A percentile compares a stretch with the other conserved stretches of the same genome.
phyloP scores from a whole-genome alignment of 2,888 invertebrate species.

The Lasioglossum malachurum region DNA sequence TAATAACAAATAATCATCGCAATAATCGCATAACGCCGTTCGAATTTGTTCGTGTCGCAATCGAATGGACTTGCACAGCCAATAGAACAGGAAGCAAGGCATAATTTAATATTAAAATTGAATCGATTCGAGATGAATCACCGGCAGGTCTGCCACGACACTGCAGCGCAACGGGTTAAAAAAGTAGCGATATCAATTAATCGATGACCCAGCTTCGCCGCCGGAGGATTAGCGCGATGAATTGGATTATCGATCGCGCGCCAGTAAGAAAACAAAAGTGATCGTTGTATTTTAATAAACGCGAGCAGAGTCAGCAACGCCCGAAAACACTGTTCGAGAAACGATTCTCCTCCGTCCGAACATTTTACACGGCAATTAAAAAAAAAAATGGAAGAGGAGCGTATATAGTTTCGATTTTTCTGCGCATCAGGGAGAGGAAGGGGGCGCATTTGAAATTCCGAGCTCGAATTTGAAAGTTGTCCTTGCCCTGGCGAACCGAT shows the following conservation, averaged over 20 bases:
- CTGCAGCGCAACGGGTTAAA: not conserved
- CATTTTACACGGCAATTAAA: not conserved
- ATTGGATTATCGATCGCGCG: not conserved
- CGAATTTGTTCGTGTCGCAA: not conserved
- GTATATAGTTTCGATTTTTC: not conserved
- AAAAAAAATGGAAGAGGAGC: not conserved
- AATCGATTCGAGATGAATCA: not conserved
- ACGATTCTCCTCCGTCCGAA: not conserved
- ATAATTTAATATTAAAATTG: not conserved
- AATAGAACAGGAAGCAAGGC: not conserved
- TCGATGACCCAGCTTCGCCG: not conserved
- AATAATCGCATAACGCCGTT: not conserved
- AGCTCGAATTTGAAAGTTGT: slow-evolving; percentile 19
- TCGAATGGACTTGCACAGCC: not conserved
- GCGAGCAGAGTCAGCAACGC: not conserved
- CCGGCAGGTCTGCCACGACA: not conserved
- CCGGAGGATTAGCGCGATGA: not conserved
- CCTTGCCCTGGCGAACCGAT: not conserved
- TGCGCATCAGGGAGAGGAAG: not conserved
- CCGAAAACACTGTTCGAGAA: not conserved
- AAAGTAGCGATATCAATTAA: not conserved
- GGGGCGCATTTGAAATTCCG: not conserved
- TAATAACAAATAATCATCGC: too few relatives aligned
- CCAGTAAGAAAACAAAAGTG: not conserved
- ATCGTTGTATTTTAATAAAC: not conserved